phyloP scores from a whole-genome alignment of 2,888 invertebrate genomes.

The Eugnorisma glareosa region DNA sequence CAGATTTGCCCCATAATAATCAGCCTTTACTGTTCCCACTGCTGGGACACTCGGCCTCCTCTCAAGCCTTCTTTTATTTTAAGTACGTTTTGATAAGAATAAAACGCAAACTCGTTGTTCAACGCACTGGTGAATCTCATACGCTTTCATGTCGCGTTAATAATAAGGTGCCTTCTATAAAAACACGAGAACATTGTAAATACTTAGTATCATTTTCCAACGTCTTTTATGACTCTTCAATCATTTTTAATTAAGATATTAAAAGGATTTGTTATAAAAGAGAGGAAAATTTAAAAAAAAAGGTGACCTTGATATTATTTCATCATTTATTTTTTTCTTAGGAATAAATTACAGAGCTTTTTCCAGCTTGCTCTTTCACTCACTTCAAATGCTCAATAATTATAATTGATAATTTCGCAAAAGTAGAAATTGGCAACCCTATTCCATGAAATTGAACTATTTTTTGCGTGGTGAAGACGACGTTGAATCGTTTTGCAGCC shows the following conservation, averaged over 20 bases:
- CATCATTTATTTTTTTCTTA: background rate
- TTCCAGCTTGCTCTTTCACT: background rate
- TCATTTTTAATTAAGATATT: constrained; percentile 23
- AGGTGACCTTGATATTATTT: too few species aligned
- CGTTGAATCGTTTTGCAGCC: constrained; percentile 30
- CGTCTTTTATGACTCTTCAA: constrained; percentile 33
- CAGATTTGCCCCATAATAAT: background rate
- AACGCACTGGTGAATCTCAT: constrained; percentile 34
- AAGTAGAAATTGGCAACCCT: constrained; percentile 50
- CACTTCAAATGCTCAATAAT: background rate
- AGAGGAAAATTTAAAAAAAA: background rate
- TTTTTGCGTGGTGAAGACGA: constrained; percentile 40
- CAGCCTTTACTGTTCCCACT: too few species aligned
- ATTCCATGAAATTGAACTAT: constrained; percentile 18
- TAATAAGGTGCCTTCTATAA: constrained; percentile 29
- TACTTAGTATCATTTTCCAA: constrained; percentile 31
- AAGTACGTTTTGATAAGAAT: constrained; percentile 11
- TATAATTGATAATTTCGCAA: background rate
- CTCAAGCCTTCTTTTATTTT: constrained; percentile 3
- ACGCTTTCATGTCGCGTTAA: constrained; percentile 55
- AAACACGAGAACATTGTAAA: constrained; percentile 38
- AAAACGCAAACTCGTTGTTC: constrained; percentile 22
- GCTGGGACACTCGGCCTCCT: too few species aligned
- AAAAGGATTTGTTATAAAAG: background rate
- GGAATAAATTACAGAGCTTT: background rate